A percentile compares a stretch with the other conserved stretches of the same genome.
phyloP scores from a whole-genome alignment of 2,113 vertebrate species.

The Columbina picui region DNA sequence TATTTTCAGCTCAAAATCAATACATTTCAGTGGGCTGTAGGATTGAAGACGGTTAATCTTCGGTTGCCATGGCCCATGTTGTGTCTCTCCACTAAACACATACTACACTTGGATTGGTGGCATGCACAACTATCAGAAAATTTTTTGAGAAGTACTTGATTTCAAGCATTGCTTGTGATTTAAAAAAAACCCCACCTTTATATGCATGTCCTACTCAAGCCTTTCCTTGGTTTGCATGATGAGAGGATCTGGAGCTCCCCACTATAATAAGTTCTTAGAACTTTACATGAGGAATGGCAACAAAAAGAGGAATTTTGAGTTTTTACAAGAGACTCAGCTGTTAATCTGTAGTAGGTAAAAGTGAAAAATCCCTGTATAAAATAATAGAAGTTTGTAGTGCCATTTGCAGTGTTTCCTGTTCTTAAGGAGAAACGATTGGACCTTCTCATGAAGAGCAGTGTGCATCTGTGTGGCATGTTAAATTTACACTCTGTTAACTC shows the following conservation, averaged over 20 bases:
- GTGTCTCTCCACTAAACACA: not conserved
- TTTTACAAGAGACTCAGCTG: not conserved
- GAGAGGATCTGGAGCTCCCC: not conserved
- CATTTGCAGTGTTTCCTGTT: not conserved
- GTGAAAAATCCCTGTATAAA: not conserved
- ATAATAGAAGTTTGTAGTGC: not conserved
- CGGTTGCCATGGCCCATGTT: not conserved
- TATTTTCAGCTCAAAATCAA: constrained; percentile 4
- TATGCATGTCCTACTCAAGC: not conserved
- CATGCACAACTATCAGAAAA: not conserved
- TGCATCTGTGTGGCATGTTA: accelerated
- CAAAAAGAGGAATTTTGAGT: not conserved
- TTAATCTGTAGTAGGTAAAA: not conserved
- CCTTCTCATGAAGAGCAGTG: not conserved
- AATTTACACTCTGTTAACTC: not conserved
- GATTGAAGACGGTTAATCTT: not conserved
- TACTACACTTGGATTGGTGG: not conserved
- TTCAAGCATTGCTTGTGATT: not conserved
- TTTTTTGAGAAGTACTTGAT: not conserved
- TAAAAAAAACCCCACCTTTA: not conserved
- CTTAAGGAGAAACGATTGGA: not conserved
- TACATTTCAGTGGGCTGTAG: not conserved
- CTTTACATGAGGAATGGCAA: not conserved
- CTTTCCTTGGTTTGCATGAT: not conserved
- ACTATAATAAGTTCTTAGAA: not conserved